Evolutionary conservation across 2,888 invertebrate genomes (phyloP), one percentile per base, ranked within the genome.

Genomic region (Synergus gifuensis): DNA sequence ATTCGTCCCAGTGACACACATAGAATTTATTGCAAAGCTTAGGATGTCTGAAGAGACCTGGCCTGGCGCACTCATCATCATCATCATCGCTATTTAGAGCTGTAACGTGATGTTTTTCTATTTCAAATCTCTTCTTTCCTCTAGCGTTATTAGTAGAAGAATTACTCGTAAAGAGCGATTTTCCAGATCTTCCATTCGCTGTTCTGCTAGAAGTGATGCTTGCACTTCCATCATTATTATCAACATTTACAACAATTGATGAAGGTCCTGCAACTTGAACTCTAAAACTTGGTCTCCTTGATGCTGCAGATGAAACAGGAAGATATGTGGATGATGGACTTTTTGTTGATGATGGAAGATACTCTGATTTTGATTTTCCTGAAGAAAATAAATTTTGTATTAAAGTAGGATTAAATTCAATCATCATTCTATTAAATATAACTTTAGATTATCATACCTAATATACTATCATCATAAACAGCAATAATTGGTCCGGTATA

Each of bases 1-100:
- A 95, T 83, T 95, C 94, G 90, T 97, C 96, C 96, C 96, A 97
- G 91, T 96, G 94, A 90, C 96, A 97, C 49, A 96, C 95, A 89
- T 96, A 97, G 93, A 97, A 97, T 89, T 96, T 96, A 90, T 96
- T 96, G 89, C 96, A 97, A 87, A 95, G 95, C 84, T 95, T 95
- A 0, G 96, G 97, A 90, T 97, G 96, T 78, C 94, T 85, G 87
- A 94, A 94, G 2, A 94, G 91, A 82, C 94, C 94, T 2, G 94
- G 92, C 76, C 94, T 89, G 36, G 93, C 93, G 81, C 94, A 94
- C 40, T 93, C 92, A 8, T 91, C 91, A 9, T 88, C 91, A 9
- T 88, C 91, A 3, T 93, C 93, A 93, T 94, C 93, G 93, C 95
- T 83, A 93, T 92, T 83, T 40, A 89, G 87, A 36, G 28, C 90